These are phyloP conservation scores for Spodoptera litura DNA, from an alignment of 1,140 invertebrate species.

Conservation along the genomic window DNA sequence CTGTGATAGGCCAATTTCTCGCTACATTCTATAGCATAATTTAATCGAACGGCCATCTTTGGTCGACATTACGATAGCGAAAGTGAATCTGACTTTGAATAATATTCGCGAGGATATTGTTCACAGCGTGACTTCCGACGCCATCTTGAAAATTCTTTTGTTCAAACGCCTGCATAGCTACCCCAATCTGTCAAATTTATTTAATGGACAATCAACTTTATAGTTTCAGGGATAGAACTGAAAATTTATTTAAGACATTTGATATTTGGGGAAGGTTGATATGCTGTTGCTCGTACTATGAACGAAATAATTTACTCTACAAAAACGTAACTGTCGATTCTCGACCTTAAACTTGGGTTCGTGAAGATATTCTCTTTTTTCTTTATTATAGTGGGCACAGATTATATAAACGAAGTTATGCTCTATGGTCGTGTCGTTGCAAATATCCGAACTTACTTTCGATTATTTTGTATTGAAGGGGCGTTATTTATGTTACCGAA, in stretches of 20 bases:
- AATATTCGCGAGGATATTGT: constrained; percentile 80
- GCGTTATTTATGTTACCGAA: not conserved
- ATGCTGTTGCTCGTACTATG: not conserved
- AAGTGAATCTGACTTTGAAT: constrained; percentile 78
- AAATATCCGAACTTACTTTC: constrained; percentile 3
- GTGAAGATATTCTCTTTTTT: constrained; percentile 5
- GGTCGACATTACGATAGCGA: constrained; percentile 61
- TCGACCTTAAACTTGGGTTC: constrained; percentile 27
- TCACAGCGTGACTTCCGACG: constrained; percentile 68
- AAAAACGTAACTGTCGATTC: constrained; percentile 38
- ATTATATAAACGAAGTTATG: constrained; percentile 14
- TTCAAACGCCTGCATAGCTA: too few species aligned
- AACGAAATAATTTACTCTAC: constrained; percentile 33
- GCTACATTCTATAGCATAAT: constrained; percentile 51
- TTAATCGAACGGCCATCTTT: constrained; percentile 58
- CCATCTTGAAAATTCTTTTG: constrained; percentile 19
- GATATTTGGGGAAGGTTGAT: too few species aligned
- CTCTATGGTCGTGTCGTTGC: not conserved
- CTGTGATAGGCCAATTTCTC: constrained; percentile 56
- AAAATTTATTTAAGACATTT: too few species aligned
- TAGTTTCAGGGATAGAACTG: too few species aligned
- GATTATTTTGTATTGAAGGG: constrained; percentile 1
- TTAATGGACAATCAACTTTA: not conserved
- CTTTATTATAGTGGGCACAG: not conserved
- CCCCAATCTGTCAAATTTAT: not conserved